Conservation (phyloP, 1,140 invertebrate species). For the Brachionus sp. region DNA sequence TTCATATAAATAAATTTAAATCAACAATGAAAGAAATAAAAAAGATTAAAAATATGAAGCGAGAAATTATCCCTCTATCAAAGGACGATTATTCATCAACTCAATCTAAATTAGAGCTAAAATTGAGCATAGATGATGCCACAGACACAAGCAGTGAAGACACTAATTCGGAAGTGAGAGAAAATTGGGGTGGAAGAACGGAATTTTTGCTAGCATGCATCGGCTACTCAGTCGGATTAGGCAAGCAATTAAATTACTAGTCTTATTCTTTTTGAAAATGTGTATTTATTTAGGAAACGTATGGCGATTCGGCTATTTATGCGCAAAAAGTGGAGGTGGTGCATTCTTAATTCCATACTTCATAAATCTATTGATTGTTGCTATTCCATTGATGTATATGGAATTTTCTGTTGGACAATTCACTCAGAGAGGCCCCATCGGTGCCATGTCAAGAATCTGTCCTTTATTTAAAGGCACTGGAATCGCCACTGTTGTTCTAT, state of each 20-base stretch:
- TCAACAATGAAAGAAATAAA: slow-evolving; percentile 9
- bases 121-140: not conserved
- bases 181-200: slow-evolving; percentile 49
- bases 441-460: slow-evolving; percentile 22
- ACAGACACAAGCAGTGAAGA: not conserved
- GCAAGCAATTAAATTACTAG: not conserved
- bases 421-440: slow-evolving; percentile 21
- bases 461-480: slow-evolving; percentile 53
- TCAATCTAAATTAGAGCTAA: slow-evolving; percentile 6
- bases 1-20: not conserved
- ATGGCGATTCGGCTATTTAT: slow-evolving; percentile 72
- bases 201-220: slow-evolving; percentile 47
- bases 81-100: not conserved
- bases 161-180: slow-evolving; percentile 46
- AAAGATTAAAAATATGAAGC: slow-evolving; percentile 14
- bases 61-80: slow-evolving; percentile 2
- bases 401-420: slow-evolving; percentile 81
- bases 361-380: slow-evolving; percentile 85
- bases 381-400: slow-evolving; percentile 85
- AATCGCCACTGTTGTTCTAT: slow-evolving; percentile 69
- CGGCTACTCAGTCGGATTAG: slow-evolving; percentile 47
- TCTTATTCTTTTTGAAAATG: not conserved
- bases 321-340: slow-evolving; percentile 87
- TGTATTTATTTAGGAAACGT: slow-evolving; percentile 25
- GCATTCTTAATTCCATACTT: slow-evolving; percentile 94